phyloP scores from a whole-genome alignment of 2,113 vertebrate species.

The Notiomystis cincta region DNA sequence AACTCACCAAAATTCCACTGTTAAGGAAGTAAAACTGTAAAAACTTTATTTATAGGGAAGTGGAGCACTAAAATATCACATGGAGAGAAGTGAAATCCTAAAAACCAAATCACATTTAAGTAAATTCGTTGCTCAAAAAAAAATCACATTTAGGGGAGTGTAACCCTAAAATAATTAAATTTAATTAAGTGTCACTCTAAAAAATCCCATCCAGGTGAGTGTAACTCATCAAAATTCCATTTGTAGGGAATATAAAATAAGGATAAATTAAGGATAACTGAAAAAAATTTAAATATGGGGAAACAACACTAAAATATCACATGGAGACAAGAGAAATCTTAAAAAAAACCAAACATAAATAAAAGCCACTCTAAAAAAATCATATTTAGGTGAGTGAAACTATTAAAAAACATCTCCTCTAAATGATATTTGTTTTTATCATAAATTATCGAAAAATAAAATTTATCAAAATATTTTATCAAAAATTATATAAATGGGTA shows the following conservation, averaged over 20 bases:
- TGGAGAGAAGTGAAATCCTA: background rate
- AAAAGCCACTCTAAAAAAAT: background rate
- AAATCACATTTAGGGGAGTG: background rate
- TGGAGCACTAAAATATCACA: background rate
- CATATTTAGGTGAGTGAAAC: too few relatives aligned
- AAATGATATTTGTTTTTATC: fast-evolving
- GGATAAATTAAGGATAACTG: background rate
- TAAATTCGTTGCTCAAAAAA: too few relatives aligned
- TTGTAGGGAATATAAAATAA: too few relatives aligned
- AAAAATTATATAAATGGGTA: too few relatives aligned
- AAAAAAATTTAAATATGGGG: background rate
- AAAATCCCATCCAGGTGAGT: background rate
- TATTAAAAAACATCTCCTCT: too few relatives aligned
- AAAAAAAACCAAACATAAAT: background rate
- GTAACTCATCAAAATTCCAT: background rate
- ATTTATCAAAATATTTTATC: background rate
- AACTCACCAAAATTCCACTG: fast-evolving
- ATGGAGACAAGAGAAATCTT: background rate
- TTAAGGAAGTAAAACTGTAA: fast-evolving
- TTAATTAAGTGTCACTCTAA: fast-evolving
- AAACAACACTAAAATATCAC: background rate
- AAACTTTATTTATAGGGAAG: too few relatives aligned
- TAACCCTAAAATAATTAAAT: background rate
- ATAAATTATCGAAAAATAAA: background rate
- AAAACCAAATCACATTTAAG: too few relatives aligned